Conservation (phyloP, 2,888 invertebrate species). For the Nemoura dubitans region DNA sequence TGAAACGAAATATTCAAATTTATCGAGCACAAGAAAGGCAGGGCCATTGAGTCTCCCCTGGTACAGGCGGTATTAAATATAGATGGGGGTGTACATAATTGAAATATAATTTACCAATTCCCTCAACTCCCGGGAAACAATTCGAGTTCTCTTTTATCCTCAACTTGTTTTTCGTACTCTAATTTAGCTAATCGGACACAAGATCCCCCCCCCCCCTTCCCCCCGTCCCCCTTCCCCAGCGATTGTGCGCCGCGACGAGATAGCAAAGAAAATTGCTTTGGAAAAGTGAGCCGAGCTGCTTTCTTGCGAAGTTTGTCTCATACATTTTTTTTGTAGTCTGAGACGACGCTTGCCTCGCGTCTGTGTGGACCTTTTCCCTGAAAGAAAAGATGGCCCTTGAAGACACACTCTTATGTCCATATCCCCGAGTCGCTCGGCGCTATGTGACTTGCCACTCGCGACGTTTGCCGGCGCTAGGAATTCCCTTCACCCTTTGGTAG, state of each 20-base stretch:
- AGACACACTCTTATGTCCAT: neutral
- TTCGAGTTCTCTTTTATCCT: neutral
- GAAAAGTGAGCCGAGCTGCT: too few species aligned
- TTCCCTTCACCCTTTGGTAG: neutral
- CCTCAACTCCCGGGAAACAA: neutral
- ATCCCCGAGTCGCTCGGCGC: neutral
- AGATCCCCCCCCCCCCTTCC: neutral
- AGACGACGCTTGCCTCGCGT: too few species aligned
- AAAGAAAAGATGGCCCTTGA: neutral
- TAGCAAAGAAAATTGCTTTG: neutral
- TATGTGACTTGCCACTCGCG: neutral
- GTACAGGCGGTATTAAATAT: neutral
- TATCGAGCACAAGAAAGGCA: neutral
- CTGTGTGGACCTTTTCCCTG: too few species aligned
- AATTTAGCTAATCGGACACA: neutral
- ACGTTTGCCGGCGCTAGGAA: neutral
- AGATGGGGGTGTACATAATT: slow-evolving; percentile 1
- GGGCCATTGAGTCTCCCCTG: neutral
- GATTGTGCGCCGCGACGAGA: neutral
- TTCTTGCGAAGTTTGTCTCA: too few species aligned
- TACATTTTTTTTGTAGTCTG: too few species aligned
- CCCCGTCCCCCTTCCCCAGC: too few species aligned
- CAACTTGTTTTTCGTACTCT: neutral
- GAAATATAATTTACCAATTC: slow-evolving; percentile 12
- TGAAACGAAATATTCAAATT: neutral